These are phyloP conservation scores for Thalassaphorura encarpata DNA, from an alignment of 1,140 invertebrate genomes.

Conservation along the genomic window DNA sequence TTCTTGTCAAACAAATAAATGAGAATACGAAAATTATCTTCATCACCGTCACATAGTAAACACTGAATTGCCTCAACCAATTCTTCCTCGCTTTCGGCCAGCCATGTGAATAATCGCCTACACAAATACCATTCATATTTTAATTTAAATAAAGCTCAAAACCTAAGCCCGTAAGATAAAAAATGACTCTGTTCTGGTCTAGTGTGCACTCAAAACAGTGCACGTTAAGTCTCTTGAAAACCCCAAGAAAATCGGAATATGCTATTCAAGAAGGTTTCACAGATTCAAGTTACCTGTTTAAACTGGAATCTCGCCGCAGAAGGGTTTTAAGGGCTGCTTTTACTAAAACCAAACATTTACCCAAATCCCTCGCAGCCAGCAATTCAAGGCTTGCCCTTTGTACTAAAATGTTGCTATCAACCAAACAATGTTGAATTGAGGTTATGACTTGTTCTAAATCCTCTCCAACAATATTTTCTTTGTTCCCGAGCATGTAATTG, in stretches of 20 bases:
- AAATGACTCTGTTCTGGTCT: no score
- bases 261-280: no score
- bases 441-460: slow-evolving; percentile 29
- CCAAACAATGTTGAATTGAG: slow-evolving; percentile 59
- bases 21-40: slow-evolving; percentile 57
- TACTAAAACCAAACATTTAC: slow-evolving; percentile 61
- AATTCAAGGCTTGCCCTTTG: slow-evolving; percentile 80
- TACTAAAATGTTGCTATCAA: slow-evolving; percentile 71
- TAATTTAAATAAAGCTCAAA: no score
- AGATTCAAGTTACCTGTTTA: slow-evolving; percentile 58
- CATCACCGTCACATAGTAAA: slow-evolving; percentile 5
- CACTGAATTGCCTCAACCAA: slow-evolving; percentile 5
- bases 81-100: neutral
- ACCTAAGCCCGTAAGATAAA: no score
- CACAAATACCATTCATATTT: neutral
- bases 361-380: slow-evolving; percentile 54
- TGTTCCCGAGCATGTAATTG: slow-evolving; percentile 14
- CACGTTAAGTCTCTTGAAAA: no score
- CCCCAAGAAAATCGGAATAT: no score
- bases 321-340: slow-evolving; percentile 73
- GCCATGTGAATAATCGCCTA: slow-evolving; percentile 3
- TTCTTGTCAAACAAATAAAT: slow-evolving; percentile 80
- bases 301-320: slow-evolving; percentile 78
- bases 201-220: no score
- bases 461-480: neutral